Evolutionary conservation across 2,888 invertebrate species (phyloP).

Genomic region (Pachycephus smyrnensis): DNA sequence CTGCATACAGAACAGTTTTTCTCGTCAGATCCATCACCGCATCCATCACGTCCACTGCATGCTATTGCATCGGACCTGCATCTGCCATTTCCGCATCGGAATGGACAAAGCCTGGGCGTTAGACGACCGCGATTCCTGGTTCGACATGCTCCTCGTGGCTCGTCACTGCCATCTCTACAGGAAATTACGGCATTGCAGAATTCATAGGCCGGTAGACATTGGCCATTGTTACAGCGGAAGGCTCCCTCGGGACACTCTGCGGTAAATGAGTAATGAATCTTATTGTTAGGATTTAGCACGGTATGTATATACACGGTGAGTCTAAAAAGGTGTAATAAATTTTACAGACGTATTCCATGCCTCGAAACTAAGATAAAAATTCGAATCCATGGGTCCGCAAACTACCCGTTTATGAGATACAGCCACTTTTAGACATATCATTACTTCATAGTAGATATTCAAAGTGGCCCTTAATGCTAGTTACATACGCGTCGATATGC

Average conservation of each 20-base stretch:
- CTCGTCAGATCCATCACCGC: conserved; percentile 92
- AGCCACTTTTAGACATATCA: too few species aligned
- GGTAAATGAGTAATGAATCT: neutral
- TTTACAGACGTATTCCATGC: neutral
- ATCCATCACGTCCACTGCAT: conserved; percentile 91
- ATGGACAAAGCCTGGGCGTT: conserved; percentile 78
- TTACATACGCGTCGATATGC: neutral
- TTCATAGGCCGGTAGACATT: conserved; percentile 89
- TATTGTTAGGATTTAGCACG: neutral
- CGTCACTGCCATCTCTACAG: conserved; percentile 91
- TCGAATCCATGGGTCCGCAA: too few species aligned
- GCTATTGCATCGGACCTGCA: conserved; percentile 91
- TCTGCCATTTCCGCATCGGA: conserved; percentile 87
- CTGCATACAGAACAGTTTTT: conserved; percentile 86
- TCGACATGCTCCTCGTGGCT: conserved; percentile 74
- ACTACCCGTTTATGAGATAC: too few species aligned
- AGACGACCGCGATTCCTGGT: conserved; percentile 65
- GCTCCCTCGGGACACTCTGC: conserved; percentile 82
- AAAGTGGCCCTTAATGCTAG: neutral
- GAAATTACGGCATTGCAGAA: conserved; percentile 91
- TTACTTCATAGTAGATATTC: too few species aligned
- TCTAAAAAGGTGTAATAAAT: neutral
- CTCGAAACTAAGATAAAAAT: too few species aligned
- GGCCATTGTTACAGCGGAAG: conserved; percentile 87
- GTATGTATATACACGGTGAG: neutral